phyloP scores from a whole-genome alignment of 2,888 invertebrate genomes.

The Yponomeuta malinellus region DNA sequence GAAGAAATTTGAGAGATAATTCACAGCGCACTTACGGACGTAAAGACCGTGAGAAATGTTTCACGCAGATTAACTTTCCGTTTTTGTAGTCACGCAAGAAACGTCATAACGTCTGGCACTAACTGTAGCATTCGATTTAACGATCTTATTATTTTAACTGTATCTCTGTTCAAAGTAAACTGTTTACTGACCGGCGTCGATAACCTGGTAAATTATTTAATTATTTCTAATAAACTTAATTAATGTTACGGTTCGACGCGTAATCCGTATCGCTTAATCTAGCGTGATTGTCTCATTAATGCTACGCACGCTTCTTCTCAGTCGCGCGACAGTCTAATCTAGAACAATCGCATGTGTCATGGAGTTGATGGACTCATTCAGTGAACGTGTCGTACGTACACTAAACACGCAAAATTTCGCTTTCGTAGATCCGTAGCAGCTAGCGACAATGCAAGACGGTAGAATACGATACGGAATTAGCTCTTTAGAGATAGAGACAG shows the following conservation, averaged over 20 bases:
- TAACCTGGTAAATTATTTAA: slow-evolving; percentile 8
- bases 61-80: slow-evolving; percentile 57
- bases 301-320: neutral
- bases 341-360: neutral
- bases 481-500: too few species aligned
- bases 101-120: slow-evolving; percentile 18
- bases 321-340: neutral
- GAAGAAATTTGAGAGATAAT: slow-evolving; percentile 32
- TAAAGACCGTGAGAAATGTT: slow-evolving; percentile 64
- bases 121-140: neutral
- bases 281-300: slow-evolving; percentile 4
- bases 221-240: neutral
- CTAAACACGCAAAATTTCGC: slow-evolving; percentile 10
- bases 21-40: slow-evolving; percentile 26
- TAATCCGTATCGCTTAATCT: slow-evolving; percentile 4
- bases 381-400: neutral
- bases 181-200: neutral
- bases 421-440: slow-evolving; percentile 11
- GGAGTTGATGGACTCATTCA: neutral
- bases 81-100: slow-evolving; percentile 60
- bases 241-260: neutral
- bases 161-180: neutral
- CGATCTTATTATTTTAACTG: neutral
- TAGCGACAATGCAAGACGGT: neutral
- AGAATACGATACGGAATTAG: neutral